Base-by-base conservation (phyloP, 1,140 invertebrate species). In the Drosophila quadrilineata region DNA sequence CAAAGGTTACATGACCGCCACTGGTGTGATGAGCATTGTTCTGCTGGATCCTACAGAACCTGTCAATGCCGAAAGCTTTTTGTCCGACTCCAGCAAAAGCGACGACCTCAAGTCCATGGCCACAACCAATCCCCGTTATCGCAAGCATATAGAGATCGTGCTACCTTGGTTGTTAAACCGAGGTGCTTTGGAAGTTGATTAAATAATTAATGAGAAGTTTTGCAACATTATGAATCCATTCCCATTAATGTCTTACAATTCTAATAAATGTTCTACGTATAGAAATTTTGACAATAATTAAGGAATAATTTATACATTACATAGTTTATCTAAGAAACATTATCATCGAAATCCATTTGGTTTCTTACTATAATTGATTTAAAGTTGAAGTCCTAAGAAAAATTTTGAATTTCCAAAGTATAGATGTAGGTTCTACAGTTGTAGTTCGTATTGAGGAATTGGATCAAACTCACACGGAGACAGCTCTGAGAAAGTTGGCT, bases 401-500 rank as follows among this genome's bases (percentile, higher is more conserved):
- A n/a, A n/a, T n/a, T n/a, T n/a, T n/a, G n/a, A n/a, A n/a, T n/a
- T n/a, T n/a, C n/a, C n/a, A n/a, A n/a, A n/a, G n/a, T n/a, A n/a
- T n/a, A n/a, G n/a, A n/a, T n/a, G n/a, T n/a, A n/a, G 71, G 64
- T 6, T 86, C 66, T 31, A 56, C 31, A 0, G 86, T 93, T 91
- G 87, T 79, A 5, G 90, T 93, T 33, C 85, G 92, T 50, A 82
- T 88, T 17, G 74, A 89, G 52, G 92, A 92, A 1, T 57, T 93
- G 3, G 87, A 91, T 5, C 67, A 91, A 3, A 75, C 90, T 1
- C 89, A 91, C 50, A 76, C 92, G 5, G 90, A 90, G 26, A 74
- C 89, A 2, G 90, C 91, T 0, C 85, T 93, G 0, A 91, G 90
- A 38, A 90, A 90, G n/a, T 62, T 93, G 24, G 92, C 92, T 0